Evolutionary conservation across 2,888 invertebrate genomes (phyloP).

Genomic region (Caenorhabditis afra): DNA sequence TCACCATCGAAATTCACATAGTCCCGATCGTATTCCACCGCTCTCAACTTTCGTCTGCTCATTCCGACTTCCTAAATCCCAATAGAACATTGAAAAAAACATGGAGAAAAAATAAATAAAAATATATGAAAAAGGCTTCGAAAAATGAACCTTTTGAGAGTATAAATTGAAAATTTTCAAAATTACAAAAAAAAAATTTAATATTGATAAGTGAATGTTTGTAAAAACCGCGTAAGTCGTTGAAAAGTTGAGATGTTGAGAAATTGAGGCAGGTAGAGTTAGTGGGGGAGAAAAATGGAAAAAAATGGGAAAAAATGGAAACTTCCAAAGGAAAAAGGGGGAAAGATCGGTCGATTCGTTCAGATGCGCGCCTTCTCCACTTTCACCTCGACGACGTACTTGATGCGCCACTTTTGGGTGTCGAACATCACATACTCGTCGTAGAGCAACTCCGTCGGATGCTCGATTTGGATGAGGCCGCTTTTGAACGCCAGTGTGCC

Average conservation of each 20-base stretch:
- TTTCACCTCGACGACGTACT: conserved; percentile 57
- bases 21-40: conserved; percentile 61
- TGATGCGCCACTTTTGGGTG: conserved; percentile 42
- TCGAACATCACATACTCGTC: conserved; percentile 60
- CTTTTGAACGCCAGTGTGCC: conserved; percentile 39
- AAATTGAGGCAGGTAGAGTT: too few relatives aligned
- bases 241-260: too few relatives aligned
- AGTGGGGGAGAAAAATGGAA: too few relatives aligned
- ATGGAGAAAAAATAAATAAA: not conserved
- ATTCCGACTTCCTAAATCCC: conserved; percentile 35
- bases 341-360: too few relatives aligned
- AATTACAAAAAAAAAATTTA: too few relatives aligned
- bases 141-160: too few relatives aligned
- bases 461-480: conserved; percentile 8
- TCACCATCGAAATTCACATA: conserved; percentile 66
- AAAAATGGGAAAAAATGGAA: not conserved
- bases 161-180: too few relatives aligned
- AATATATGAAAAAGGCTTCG: conserved; percentile 13
- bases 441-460: conserved; percentile 48
- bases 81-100: not conserved
- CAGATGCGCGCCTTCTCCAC: conserved; percentile 10
- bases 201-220: too few relatives aligned
- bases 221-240: too few relatives aligned
- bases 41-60: conserved; percentile 65
- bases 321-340: too few relatives aligned